These are phyloP conservation scores for Diplodus puntazzo DNA, from an alignment of 2,797 vertebrate species.

Conservation along the genomic window DNA sequence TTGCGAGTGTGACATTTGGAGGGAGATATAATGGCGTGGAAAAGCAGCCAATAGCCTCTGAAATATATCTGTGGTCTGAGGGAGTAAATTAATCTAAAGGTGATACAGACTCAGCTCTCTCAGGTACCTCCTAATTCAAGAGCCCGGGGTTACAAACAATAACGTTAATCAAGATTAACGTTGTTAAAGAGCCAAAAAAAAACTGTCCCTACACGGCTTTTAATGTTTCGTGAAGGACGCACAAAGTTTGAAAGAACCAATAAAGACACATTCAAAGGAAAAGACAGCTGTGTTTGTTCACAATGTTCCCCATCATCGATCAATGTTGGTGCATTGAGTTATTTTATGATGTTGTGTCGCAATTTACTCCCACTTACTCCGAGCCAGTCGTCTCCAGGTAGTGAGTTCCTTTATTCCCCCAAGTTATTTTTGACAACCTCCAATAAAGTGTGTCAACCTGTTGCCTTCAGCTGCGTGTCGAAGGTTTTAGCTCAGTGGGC, in stretches of 20 bases:
- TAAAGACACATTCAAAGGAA: slow-evolving; percentile 3
- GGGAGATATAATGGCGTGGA: slow-evolving; percentile 61
- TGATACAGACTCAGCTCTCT: slow-evolving; percentile 50
- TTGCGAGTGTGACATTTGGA: slow-evolving; percentile 70
- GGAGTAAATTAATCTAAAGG: slow-evolving; percentile 34
- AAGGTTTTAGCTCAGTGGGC: background rate
- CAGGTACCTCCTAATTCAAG: slow-evolving; percentile 38
- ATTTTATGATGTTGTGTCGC: slow-evolving; percentile 6
- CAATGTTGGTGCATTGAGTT: slow-evolving; percentile 1
- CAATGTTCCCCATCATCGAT: slow-evolving; percentile 6
- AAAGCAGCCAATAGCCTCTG: slow-evolving; percentile 69
- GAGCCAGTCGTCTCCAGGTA: background rate
- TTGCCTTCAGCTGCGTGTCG: slow-evolving; percentile 4
- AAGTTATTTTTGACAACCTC: slow-evolving; percentile 24
- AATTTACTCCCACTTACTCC: slow-evolving; percentile 9
- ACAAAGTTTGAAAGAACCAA: slow-evolving; percentile 3
- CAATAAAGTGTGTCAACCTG: slow-evolving; percentile 5
- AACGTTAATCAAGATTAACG: background rate
- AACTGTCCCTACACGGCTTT: background rate
- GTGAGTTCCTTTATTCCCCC: slow-evolving; percentile 24
- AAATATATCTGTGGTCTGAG: slow-evolving; percentile 51
- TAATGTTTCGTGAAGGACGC: background rate
- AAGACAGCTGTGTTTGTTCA: background rate
- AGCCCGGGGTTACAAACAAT: slow-evolving; percentile 16
- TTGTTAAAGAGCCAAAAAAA: slow-evolving; percentile 5